These are phyloP conservation scores for Phylloscopus whistleri DNA, from an alignment of 2,113 vertebrate genomes.

Conservation along the genomic window DNA sequence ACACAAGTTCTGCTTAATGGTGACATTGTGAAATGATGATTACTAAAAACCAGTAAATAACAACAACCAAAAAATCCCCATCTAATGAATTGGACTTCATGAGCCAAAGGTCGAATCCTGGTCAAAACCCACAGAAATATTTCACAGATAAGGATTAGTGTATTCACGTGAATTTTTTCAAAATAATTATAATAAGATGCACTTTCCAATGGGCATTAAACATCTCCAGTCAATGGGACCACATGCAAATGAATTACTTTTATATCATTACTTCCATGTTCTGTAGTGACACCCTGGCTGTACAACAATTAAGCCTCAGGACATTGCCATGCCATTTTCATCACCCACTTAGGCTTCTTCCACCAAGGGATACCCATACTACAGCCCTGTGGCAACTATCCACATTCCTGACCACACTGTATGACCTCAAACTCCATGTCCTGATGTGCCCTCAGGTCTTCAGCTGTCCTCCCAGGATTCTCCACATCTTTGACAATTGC, in stretches of 20 bases:
- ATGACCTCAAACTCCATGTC: background rate
- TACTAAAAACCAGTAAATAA: background rate
- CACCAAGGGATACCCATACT: background rate
- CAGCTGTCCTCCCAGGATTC: background rate
- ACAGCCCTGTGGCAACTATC: background rate
- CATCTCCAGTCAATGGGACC: background rate
- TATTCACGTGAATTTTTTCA: background rate
- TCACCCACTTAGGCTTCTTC: background rate
- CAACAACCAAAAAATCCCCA: background rate
- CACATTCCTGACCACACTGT: background rate
- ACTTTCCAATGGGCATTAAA: background rate
- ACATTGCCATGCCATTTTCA: accelerated
- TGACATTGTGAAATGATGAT: background rate
- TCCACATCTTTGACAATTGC: background rate
- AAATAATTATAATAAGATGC: background rate
- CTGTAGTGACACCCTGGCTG: background rate
- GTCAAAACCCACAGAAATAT: background rate
- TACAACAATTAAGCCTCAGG: background rate
- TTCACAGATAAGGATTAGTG: background rate
- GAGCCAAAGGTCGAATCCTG: background rate
- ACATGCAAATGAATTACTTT: background rate
- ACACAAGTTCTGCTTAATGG: background rate
- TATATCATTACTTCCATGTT: background rate
- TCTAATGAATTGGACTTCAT: background rate
- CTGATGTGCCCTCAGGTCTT: background rate